These are phyloP conservation scores for Athene noctua DNA, from an alignment of 2,113 vertebrate genomes.

Conservation along the genomic window DNA sequence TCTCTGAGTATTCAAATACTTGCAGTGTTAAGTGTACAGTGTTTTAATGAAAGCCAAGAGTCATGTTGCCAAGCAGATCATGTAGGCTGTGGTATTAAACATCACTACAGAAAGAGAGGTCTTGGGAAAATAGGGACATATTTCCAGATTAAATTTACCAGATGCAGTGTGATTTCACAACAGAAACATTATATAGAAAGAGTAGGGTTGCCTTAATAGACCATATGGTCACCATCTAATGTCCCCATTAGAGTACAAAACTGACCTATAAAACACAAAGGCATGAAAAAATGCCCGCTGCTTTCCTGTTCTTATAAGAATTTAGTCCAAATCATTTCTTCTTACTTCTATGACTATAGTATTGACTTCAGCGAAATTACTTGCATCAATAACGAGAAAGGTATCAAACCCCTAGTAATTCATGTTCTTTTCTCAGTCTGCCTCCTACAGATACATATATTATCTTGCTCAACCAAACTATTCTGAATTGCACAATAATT, in stretches of 20 bases:
- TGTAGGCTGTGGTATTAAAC: not conserved
- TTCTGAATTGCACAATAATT: not conserved
- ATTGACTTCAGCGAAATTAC: not conserved
- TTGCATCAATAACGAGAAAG: not conserved
- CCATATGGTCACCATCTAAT: not conserved
- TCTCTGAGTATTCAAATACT: not conserved
- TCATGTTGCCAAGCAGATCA: not conserved
- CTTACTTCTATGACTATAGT: not conserved
- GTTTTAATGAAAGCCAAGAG: not conserved
- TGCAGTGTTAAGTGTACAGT: not conserved
- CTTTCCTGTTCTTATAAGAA: not conserved
- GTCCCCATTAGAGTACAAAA: not conserved
- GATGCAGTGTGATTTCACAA: not conserved
- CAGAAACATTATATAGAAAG: not conserved
- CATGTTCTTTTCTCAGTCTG: not conserved
- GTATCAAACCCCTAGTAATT: not conserved
- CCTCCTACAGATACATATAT: not conserved
- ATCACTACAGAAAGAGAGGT: not conserved
- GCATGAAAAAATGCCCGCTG: not conserved
- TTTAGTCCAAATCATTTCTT: not conserved
- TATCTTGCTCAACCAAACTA: not conserved
- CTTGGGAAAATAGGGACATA: not conserved
- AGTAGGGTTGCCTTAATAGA: not conserved
- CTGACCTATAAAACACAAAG: not conserved
- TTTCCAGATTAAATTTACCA: not conserved